Base-by-base conservation (phyloP, 2,888 invertebrate species). In the Tipula lateralis region DNA sequence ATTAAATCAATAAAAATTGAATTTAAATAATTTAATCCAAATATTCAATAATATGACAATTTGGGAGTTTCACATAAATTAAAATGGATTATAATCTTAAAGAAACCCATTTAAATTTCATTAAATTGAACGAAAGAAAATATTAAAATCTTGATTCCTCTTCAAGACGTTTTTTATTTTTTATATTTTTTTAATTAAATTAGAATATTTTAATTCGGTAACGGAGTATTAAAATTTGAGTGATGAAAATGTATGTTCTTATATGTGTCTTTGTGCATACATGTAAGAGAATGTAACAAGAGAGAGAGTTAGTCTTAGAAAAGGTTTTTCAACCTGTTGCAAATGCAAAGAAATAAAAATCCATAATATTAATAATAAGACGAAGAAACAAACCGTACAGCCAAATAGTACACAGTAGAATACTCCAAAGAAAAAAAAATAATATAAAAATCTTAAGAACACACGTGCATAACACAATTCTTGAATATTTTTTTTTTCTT, bases 1-100 rank as follows among this genome's bases (percentile, higher is more conserved):
- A 66, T 66, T 66, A 66, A 66, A 66, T 66, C 24, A 66, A 66
- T 24, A 66, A 66, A 66, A 66, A 66, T 66, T 66, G 19, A 66
- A 66, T 66, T 66, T 66, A 66, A 66, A 66, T 66, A 66, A 66
- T 66, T 66, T 66, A 66, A 66, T 66, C 66, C 66, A 66, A 19
- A 66, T 66, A 66, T 66, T 66, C 66, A 66, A 66, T 66, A 66
- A 66, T 66, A 66, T 66, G 24, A 66, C 19, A 66, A 66, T 66
- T 66, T 66, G 19, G 66, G 24, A 66, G 66, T 66, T 66, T 24
- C 24, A 66, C 66, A 66, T 66, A 66, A 66, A 66, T 66, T 66
- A 66, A 66, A 66, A 66, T 66, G 66, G 66, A 66, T 66, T 66
- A 66, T 66, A 66, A 66, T 66, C 66, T 19, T 66, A 66, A 66